Percentiles rank a stretch among this genome's conserved stretches.
Evolutionary conservation across 2,888 invertebrate genomes (phyloP).

Genomic region (Drosophila neonasuta): DNA sequence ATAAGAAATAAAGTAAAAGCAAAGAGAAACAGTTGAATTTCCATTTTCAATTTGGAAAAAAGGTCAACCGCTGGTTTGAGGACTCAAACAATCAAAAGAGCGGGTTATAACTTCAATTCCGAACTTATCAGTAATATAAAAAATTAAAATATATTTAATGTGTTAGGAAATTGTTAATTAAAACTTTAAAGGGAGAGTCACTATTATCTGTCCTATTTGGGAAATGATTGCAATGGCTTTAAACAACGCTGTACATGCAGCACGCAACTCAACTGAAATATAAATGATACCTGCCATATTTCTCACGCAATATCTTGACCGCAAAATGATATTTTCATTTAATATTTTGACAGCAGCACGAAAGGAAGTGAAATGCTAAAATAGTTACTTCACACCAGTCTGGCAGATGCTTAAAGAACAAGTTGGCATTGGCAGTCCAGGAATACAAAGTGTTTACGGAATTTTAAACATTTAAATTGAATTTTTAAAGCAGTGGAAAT

Average conservation of each 20-base stretch:
- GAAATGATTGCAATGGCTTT: neutral
- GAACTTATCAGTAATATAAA: no score
- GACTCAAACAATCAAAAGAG: neutral
- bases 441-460: neutral
- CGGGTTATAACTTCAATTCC: no score
- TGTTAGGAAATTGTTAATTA: no score
- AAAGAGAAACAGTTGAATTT: constrained; percentile 27
- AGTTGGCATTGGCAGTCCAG: no score
- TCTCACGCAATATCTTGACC: neutral
- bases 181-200: no score
- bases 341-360: constrained; percentile 2
- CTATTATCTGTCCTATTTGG: no score
- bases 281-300: constrained; percentile 5
- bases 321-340: constrained; percentile 3
- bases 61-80: neutral
- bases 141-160: no score
- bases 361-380: neutral
- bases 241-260: neutral
- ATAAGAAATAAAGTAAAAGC: constrained; percentile 18
- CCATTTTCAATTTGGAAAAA: constrained; percentile 17
- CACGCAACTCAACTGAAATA: neutral
- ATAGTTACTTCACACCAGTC: neutral
- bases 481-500: neutral
- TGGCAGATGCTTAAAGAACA: neutral
- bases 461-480: neutral